Conservation (phyloP, 2,888 invertebrate species). For the Andricus quercusramuli region DNA sequence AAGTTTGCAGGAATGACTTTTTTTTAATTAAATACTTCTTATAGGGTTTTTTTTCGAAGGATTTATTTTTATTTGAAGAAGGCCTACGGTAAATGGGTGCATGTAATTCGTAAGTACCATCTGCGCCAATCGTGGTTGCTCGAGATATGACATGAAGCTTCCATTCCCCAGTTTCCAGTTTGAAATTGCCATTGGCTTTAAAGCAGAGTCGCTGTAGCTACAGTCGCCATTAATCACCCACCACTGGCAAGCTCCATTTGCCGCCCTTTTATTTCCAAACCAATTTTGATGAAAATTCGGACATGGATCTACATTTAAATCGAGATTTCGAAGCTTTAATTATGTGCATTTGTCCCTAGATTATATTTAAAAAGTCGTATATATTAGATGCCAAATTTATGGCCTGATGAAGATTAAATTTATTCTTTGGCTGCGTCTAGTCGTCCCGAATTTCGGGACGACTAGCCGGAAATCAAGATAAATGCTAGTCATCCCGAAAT, state of each 20-base stretch:
- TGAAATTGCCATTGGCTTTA: slow-evolving; percentile 59
- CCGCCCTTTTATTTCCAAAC: background rate
- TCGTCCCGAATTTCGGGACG: too few relatives aligned
- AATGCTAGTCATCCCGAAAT: too few relatives aligned
- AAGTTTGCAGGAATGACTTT: background rate
- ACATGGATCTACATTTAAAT: background rate
- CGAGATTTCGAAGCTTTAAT: background rate
- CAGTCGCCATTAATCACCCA: slow-evolving; percentile 57
- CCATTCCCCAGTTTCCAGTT: slow-evolving; percentile 66
- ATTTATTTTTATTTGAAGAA: background rate
- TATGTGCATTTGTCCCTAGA: background rate
- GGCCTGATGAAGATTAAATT: too few relatives aligned
- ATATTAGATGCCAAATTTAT: too few relatives aligned
- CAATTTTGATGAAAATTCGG: background rate
- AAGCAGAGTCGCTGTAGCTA: slow-evolving; percentile 43
- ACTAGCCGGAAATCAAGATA: too few relatives aligned
- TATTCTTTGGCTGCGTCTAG: too few relatives aligned
- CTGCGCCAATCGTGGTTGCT: slow-evolving; percentile 68
- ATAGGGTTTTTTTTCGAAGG: background rate
- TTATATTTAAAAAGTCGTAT: background rate
- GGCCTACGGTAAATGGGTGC: background rate
- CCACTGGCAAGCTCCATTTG: slow-evolving; percentile 35
- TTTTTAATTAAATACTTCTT: background rate
- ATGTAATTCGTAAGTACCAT: slow-evolving; percentile 61
- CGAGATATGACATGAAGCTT: slow-evolving; percentile 61